phyloP scores from a whole-genome alignment of 2,113 vertebrate species.

The Nanorana parkeri region DNA sequence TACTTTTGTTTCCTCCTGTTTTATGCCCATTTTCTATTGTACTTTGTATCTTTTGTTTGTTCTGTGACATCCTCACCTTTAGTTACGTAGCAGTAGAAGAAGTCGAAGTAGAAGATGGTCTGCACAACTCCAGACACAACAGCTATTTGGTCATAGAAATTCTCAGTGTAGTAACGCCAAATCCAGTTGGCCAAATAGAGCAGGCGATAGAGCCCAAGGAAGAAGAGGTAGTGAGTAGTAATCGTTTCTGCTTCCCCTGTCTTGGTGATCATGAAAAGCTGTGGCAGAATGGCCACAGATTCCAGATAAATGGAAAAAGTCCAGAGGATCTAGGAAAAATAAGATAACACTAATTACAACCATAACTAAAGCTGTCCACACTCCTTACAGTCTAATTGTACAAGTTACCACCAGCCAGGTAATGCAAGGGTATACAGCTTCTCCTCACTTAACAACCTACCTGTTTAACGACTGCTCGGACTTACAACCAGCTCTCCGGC shows the following conservation, averaged over 20 bases:
- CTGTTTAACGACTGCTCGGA: too few relatives aligned
- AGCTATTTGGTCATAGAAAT: constrained; percentile 92
- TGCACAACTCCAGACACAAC: constrained; percentile 95
- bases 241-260: constrained; percentile 96
- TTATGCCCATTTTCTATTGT: too few relatives aligned
- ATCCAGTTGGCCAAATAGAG: constrained; percentile 97
- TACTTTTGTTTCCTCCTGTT: too few relatives aligned
- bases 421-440: too few relatives aligned
- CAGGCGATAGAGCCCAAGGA: constrained; percentile 90
- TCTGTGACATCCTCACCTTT: constrained; percentile 74
- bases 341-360: neutral
- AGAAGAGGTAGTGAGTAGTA: constrained; percentile 96
- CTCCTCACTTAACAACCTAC: too few relatives aligned
- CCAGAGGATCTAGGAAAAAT: constrained; percentile 86
- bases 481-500: too few relatives aligned
- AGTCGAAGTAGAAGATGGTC: constrained; percentile 98
- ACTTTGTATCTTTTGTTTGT: too few relatives aligned
- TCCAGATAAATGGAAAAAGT: constrained; percentile 98
- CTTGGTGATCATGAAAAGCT: constrained; percentile 98
- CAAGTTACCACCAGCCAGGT: too few relatives aligned
- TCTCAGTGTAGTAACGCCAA: constrained; percentile 92
- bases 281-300: constrained; percentile 93
- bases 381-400: too few relatives aligned
- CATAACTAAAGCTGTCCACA: too few relatives aligned
- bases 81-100: constrained; percentile 97